Conservation (phyloP, 2,888 invertebrate species). For the Crossocerus cetratus region DNA sequence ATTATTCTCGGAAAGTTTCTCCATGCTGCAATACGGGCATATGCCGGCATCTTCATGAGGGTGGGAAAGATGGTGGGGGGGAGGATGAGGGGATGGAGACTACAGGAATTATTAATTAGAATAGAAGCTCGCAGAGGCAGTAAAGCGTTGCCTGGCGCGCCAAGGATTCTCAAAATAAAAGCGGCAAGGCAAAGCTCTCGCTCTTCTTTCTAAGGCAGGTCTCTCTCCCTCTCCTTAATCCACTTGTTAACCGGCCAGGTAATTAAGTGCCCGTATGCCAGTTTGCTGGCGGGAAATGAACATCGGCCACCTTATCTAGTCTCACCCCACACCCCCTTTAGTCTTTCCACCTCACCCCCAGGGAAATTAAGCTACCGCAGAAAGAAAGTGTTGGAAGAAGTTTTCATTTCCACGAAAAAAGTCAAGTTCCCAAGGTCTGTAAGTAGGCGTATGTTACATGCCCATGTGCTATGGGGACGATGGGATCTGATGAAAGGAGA, state of each 20-base stretch:
- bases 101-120: background rate
- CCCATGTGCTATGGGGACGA: too few species aligned
- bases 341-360: constrained; percentile 19
- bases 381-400: background rate
- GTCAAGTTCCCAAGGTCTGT: too few species aligned
- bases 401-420: too few species aligned
- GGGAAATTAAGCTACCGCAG: background rate
- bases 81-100: constrained; percentile 3
- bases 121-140: too few species aligned
- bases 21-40: too few species aligned
- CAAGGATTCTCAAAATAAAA: background rate
- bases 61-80: background rate
- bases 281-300: constrained; percentile 22
- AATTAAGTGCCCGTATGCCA: constrained; percentile 27
- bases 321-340: background rate
- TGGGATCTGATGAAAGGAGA: too few species aligned
- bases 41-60: background rate
- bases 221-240: background rate
- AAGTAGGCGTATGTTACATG: too few species aligned
- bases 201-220: background rate
- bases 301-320: background rate
- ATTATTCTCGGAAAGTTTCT: too few species aligned
- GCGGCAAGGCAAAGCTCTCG: background rate
- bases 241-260: background rate
- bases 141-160: too few species aligned